A percentile compares a stretch with the other conserved stretches of the same genome.
Conservation (phyloP, 2,797 vertebrate species). For the Danionella dracula region DNA sequence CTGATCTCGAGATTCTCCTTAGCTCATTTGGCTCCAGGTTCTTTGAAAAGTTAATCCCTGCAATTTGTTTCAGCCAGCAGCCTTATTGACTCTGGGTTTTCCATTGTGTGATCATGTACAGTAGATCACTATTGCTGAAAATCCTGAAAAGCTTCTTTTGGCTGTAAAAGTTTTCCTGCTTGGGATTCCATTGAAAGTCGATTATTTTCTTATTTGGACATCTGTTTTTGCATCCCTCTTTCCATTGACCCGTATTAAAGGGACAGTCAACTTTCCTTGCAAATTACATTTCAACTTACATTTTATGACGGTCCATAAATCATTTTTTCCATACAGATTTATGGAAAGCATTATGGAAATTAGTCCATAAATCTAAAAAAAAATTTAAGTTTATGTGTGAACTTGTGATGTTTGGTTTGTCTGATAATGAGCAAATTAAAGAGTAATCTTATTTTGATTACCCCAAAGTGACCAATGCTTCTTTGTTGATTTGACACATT, state of each 20-base stretch:
- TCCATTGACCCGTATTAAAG: background rate
- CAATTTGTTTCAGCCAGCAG: conserved; percentile 34
- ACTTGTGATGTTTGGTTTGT: too few species aligned
- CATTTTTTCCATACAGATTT: too few species aligned
- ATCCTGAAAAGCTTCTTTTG: conserved; percentile 19
- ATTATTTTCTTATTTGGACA: background rate
- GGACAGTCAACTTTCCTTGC: background rate
- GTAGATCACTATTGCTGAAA: conserved; percentile 40
- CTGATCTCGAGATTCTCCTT: background rate
- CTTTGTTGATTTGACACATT: conserved; percentile 60
- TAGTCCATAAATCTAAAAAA: too few species aligned
- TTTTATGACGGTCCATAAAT: too few species aligned
- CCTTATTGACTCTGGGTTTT: conserved; percentile 32
- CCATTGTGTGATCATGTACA: conserved; percentile 3
- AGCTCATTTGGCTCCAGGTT: conserved; percentile 15
- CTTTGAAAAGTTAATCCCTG: conserved; percentile 15
- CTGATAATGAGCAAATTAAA: too few species aligned
- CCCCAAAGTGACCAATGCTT: conserved; percentile 30
- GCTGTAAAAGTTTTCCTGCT: conserved; percentile 5
- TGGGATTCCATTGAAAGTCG: conserved; percentile 1
- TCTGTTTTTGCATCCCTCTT: background rate
- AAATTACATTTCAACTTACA: too few species aligned
- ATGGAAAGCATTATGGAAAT: too few species aligned
- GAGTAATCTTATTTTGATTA: too few species aligned
- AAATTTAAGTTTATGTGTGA: too few species aligned